Percentiles rank a stretch among this genome's conserved stretches.
Evolutionary conservation across 2,113 vertebrate genomes (phyloP).

Genomic region (Tachycineta bicolor): DNA sequence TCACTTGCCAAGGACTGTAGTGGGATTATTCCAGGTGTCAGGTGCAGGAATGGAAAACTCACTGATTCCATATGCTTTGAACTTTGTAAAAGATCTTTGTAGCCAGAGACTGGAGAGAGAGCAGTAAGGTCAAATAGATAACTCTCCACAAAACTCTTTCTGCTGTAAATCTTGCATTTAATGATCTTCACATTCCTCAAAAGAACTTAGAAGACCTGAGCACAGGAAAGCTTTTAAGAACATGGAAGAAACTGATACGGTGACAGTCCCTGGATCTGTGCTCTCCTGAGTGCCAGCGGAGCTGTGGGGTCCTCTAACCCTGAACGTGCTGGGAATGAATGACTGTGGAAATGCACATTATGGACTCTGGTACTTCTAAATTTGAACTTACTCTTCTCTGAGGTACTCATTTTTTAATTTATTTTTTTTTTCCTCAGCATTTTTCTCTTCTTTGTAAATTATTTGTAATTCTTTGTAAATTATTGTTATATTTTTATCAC

Average conservation of each 20-base stretch:
- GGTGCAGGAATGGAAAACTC: neutral
- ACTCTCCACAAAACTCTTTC: neutral
- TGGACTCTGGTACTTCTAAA: neutral
- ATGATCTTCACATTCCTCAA: neutral
- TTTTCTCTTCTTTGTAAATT: neutral
- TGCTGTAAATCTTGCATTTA: neutral
- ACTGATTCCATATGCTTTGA: neutral
- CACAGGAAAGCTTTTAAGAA: conserved; percentile 3
- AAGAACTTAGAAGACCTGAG: neutral
- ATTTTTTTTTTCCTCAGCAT: neutral
- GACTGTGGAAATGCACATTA: neutral
- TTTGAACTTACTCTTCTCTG: neutral
- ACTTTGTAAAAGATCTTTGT: neutral
- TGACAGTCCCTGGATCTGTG: neutral
- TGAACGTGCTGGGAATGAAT: neutral
- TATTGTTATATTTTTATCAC: neutral
- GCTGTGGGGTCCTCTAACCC: neutral
- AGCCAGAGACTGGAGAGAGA: neutral
- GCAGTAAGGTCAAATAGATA: neutral
- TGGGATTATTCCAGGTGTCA: neutral
- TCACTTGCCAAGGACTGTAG: neutral
- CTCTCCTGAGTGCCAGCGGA: neutral
- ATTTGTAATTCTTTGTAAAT: neutral
- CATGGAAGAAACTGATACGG: conserved; percentile 1
- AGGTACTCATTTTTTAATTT: neutral